Percentiles rank a stretch among this genome's conserved stretches.
Evolutionary conservation across 1,140 invertebrate genomes (phyloP).

Genomic region (Reticulitermes speratus): DNA sequence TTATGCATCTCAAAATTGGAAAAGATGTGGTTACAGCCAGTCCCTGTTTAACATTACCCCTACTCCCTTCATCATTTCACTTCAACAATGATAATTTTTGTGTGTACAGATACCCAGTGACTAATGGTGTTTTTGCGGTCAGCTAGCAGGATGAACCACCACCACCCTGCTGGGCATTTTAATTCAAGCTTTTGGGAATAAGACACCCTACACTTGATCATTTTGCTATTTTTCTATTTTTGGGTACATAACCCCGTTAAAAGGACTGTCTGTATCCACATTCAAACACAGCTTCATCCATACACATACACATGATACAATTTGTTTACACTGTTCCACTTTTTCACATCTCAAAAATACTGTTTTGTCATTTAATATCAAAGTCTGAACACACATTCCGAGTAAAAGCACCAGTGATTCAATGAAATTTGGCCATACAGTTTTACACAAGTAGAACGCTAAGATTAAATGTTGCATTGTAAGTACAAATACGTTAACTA

Average conservation of each 20-base stretch:
- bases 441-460: background rate
- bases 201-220: no score
- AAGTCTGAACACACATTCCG: background rate
- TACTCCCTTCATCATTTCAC: no score
- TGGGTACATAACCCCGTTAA: no score
- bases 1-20: background rate
- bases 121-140: no score
- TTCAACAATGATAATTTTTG: no score
- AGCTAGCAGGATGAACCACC: no score
- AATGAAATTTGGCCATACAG: background rate
- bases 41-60: background rate
- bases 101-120: no score
- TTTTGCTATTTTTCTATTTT: no score
- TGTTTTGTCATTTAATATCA: constrained; percentile 1
- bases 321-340: constrained; percentile 1
- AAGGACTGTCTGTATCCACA: no score
- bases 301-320: background rate
- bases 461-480: background rate
- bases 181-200: no score
- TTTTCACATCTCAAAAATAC: background rate
- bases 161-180: no score
- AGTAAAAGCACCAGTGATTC: constrained; percentile 18
- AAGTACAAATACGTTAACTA: background rate
- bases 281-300: background rate
- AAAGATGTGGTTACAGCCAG: background rate